phyloP scores from a whole-genome alignment of 2,113 vertebrate species.

The Tetrax tetrax region DNA sequence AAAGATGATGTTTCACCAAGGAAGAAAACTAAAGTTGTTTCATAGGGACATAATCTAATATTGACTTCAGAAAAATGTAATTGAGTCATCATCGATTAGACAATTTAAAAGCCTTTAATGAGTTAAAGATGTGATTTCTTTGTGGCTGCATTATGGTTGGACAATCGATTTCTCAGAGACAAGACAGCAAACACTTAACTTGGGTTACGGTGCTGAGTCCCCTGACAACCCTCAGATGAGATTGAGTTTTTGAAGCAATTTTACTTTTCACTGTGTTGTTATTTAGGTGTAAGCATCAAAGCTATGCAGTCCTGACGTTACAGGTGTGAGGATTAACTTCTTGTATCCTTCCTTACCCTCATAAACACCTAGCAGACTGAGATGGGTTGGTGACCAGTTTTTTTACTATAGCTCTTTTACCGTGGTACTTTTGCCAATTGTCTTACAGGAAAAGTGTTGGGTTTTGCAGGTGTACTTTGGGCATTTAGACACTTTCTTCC shows the following conservation, averaged over 20 bases:
- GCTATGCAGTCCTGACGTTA: constrained; percentile 7
- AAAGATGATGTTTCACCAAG: not conserved
- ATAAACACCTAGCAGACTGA: not conserved
- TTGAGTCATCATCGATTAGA: constrained; percentile 62
- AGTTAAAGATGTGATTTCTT: constrained; percentile 67
- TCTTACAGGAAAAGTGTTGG: not conserved
- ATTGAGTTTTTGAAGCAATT: constrained; percentile 48
- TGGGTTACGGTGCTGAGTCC: constrained; percentile 28
- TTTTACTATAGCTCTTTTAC: not conserved
- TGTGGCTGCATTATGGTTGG: constrained; percentile 44
- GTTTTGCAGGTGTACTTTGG: not conserved
- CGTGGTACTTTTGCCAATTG: not conserved
- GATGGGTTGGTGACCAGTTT: not conserved
- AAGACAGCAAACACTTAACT: constrained; percentile 59
- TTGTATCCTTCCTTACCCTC: not conserved
- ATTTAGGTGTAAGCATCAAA: constrained; percentile 48
- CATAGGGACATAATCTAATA: constrained; percentile 40
- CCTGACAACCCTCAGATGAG: constrained; percentile 24
- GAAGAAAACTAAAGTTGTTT: constrained; percentile 24
- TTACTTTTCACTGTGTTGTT: constrained; percentile 36
- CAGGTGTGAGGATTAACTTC: constrained; percentile 12
- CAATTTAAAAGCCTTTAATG: constrained; percentile 68
- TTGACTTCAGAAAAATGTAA: constrained; percentile 52
- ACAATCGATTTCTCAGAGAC: constrained; percentile 68
- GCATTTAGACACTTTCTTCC: not conserved